Percentiles rank a stretch among this genome's conserved stretches.
These are phyloP conservation scores for Acholoe squamosa DNA, from an alignment of 2,888 invertebrate genomes.

Conservation along the genomic window DNA sequence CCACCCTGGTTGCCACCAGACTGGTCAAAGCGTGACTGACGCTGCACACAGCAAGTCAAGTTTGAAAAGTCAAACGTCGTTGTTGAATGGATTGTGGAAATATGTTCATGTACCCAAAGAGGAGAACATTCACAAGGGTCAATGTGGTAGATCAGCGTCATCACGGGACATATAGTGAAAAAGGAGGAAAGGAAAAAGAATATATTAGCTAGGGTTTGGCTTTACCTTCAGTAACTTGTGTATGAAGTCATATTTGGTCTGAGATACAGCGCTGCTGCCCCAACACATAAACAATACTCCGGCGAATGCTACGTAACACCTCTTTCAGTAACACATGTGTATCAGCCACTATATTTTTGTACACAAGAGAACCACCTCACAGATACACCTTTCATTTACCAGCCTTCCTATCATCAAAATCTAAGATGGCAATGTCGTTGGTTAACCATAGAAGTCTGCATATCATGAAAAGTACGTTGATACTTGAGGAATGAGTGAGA, in stretches of 20 bases:
- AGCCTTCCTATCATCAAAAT: background rate
- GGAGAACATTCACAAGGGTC: conserved; percentile 44
- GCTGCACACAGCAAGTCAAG: conserved; percentile 50
- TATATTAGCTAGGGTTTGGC: conserved; percentile 56
- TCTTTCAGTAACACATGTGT: conserved; percentile 21
- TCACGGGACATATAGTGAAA: conserved; percentile 50
- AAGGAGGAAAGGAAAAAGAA: conserved; percentile 62
- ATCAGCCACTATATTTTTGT: background rate
- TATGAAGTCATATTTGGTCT: conserved; percentile 42
- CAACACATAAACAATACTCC: conserved; percentile 1
- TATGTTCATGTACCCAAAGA: background rate
- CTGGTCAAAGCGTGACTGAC: conserved; percentile 63
- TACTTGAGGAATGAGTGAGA: too few species aligned
- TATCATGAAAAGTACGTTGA: too few species aligned
- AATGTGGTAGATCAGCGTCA: conserved; percentile 44
- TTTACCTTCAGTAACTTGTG: conserved; percentile 55
- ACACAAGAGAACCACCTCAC: background rate
- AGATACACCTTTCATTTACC: background rate
- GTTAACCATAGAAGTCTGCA: too few species aligned
- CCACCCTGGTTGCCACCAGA: conserved; percentile 53
- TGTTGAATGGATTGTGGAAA: background rate
- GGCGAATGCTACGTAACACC: background rate
- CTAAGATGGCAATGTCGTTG: too few species aligned
- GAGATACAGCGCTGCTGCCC: conserved; percentile 37
- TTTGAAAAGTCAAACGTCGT: background rate